Conservation (phyloP, 35 echinoderm and acorn worm genomes). For the Apostichopus parvimensis region DNA sequence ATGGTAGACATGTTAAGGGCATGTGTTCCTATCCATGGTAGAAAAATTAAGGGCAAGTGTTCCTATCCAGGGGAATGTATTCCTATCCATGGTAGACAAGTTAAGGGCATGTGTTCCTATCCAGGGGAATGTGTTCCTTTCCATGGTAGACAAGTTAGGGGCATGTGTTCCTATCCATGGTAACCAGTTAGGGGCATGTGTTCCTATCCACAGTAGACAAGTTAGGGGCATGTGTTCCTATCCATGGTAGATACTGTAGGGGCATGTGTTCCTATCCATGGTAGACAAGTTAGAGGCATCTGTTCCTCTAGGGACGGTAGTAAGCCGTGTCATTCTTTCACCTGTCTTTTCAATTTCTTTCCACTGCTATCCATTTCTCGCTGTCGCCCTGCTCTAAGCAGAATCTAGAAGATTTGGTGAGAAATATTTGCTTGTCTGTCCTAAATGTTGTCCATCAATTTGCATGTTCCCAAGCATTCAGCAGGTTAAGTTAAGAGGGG, state of each 20-base stretch:
- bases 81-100: background rate
- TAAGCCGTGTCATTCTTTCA: slow-evolving; percentile 4
- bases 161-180: background rate
- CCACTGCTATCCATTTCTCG: slow-evolving; percentile 42
- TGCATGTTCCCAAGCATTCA: slow-evolving; percentile 1
- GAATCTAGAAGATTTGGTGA: slow-evolving; percentile 46
- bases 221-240: background rate
- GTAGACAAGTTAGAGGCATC: background rate
- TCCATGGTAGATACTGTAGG: background rate
- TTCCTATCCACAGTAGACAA: background rate
- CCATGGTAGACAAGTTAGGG: background rate
- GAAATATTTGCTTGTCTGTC: slow-evolving; percentile 42
- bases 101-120: background rate
- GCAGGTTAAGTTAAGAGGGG: background rate
- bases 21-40: background rate
- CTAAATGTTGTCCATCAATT: slow-evolving; percentile 4
- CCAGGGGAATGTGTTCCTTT: no score
- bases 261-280: background rate
- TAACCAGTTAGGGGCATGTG: background rate
- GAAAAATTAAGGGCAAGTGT: background rate
- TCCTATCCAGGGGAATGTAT: background rate
- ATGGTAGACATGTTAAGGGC: background rate
- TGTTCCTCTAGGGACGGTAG: background rate
- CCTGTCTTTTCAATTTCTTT: slow-evolving; percentile 46
- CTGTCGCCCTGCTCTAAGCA: slow-evolving; percentile 29